Percentiles rank a stretch among this genome's conserved stretches.
Conservation (phyloP, 2,113 vertebrate genomes). For the Osmerus mordax region DNA sequence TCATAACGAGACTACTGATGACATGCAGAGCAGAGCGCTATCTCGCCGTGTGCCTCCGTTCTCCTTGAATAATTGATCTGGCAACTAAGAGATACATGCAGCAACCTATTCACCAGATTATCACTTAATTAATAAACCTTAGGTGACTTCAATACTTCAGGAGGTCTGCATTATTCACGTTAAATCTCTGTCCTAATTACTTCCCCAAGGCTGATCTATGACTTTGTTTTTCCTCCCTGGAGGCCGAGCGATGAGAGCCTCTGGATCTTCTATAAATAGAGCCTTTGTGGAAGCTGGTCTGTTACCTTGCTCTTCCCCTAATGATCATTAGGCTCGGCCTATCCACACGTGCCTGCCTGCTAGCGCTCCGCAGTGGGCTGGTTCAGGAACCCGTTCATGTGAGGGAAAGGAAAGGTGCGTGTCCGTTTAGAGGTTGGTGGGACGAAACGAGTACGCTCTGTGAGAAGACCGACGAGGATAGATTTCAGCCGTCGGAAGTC, state of each 20-base stretch:
- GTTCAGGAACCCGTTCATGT: too few relatives aligned
- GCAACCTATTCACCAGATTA: conserved; percentile 55
- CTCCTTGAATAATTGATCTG: conserved; percentile 54
- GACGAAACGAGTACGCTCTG: too few relatives aligned
- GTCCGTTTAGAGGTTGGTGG: too few relatives aligned
- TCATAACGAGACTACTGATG: conserved; percentile 53
- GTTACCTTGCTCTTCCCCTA: conserved; percentile 38
- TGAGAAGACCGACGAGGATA: too few relatives aligned
- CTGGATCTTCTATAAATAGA: conserved; percentile 56
- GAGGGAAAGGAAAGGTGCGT: too few relatives aligned
- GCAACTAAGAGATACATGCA: conserved; percentile 49
- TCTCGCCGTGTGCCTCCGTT: conserved; percentile 39
- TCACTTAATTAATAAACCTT: conserved; percentile 66
- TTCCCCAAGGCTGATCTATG: conserved; percentile 61
- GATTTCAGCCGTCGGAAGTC: too few relatives aligned
- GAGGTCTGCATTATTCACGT: conserved; percentile 62
- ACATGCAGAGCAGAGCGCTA: conserved; percentile 36
- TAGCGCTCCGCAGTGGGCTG: too few relatives aligned
- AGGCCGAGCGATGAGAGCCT: conserved; percentile 13
- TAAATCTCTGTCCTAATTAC: conserved; percentile 70
- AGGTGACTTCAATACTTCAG: conserved; percentile 62
- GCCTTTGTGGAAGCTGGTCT: conserved; percentile 23
- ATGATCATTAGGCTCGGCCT: conserved; percentile 55
- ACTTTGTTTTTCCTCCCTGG: conserved; percentile 52
- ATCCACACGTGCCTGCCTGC: conserved; percentile 16